Conservation (phyloP, 2,888 invertebrate genomes). For the Cataglyphis livida region DNA sequence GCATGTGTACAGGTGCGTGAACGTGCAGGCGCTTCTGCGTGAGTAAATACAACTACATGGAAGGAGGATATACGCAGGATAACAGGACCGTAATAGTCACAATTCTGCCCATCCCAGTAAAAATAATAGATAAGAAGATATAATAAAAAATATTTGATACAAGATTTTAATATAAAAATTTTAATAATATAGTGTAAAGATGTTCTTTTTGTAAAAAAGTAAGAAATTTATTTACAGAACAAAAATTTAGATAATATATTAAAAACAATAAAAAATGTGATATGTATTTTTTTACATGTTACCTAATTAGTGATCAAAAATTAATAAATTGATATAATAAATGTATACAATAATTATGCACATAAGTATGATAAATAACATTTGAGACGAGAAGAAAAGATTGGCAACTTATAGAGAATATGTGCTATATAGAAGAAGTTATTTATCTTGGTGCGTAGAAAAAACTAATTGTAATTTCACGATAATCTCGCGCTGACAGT, state of each 20-base stretch:
- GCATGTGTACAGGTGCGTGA: not conserved
- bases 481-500: conserved; percentile 57
- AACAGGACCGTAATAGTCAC: conserved; percentile 54
- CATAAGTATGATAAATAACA: not conserved
- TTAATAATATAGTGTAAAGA: not conserved
- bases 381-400: not conserved
- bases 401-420: not conserved
- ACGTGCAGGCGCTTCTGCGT: conserved; percentile 20
- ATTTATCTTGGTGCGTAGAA: conserved; percentile 60
- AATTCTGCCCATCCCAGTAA: not conserved
- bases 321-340: not conserved
- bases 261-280: not conserved
- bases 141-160: not conserved
- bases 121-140: not conserved
- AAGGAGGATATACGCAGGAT: not conserved
- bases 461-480: conserved; percentile 68
- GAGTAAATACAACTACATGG: conserved; percentile 23
- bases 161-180: not conserved
- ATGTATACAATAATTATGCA: not conserved
- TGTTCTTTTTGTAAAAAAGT: not conserved
- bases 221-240: not conserved
- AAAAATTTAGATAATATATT: not conserved
- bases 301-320: not conserved
- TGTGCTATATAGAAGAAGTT: conserved; percentile 30
- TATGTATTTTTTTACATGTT: not conserved